Conservation (phyloP, 2,888 invertebrate genomes). For the Ennomos quercinarius region DNA sequence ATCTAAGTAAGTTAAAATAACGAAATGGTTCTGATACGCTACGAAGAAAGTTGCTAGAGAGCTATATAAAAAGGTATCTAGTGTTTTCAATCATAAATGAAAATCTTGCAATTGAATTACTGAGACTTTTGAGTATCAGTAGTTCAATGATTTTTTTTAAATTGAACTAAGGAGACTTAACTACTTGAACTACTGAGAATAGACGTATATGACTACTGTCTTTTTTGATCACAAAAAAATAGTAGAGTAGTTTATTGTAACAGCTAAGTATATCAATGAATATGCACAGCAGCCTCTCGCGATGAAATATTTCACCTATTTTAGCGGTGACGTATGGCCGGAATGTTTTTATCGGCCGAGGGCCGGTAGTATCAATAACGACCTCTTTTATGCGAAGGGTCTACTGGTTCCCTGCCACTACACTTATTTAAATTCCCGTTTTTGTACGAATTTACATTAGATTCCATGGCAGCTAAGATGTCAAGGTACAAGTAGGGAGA, state of each 20-base stretch:
- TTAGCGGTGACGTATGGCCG: constrained; percentile 42
- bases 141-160: too few relatives aligned
- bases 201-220: too few relatives aligned
- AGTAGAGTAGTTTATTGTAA: too few relatives aligned
- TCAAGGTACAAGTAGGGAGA: constrained; percentile 69
- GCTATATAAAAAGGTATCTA: too few relatives aligned
- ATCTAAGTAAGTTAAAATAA: constrained; percentile 19
- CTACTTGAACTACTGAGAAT: too few relatives aligned
- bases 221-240: too few relatives aligned
- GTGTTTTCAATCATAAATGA: too few relatives aligned
- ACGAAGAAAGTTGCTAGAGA: too few relatives aligned
- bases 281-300: constrained; percentile 6
- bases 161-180: too few relatives aligned
- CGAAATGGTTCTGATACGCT: constrained; percentile 3
- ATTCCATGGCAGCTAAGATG: constrained; percentile 75
- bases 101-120: too few relatives aligned
- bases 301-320: constrained; percentile 10
- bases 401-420: constrained; percentile 64
- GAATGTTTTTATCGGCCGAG: constrained; percentile 65
- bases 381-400: constrained; percentile 73
- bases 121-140: too few relatives aligned
- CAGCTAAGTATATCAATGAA: too few relatives aligned
- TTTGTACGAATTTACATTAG: constrained; percentile 83
- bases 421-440: constrained; percentile 84
- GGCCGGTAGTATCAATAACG: constrained; percentile 76